These are phyloP conservation scores for Amphiduros pacificus DNA, from an alignment of 2,888 invertebrate genomes.

Conservation along the genomic window DNA sequence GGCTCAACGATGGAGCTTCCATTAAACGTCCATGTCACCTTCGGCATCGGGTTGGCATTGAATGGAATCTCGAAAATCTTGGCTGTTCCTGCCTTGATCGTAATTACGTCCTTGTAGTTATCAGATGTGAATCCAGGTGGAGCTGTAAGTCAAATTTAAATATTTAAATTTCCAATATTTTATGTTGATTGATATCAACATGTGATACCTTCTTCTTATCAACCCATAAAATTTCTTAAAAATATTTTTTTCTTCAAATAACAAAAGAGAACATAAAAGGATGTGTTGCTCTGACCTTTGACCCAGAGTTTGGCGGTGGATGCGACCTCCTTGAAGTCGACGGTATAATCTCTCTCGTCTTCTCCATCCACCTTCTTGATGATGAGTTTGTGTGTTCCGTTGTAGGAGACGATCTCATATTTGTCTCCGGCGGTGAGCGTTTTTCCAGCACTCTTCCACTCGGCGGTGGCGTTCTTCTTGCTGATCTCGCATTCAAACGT, in stretches of 20 bases:
- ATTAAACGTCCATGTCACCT: conserved; percentile 37
- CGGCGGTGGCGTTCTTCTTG: conserved; percentile 74
- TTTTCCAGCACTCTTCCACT: conserved; percentile 68
- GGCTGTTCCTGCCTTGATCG: conserved; percentile 31
- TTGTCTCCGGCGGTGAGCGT: conserved; percentile 23
- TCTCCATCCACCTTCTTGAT: conserved; percentile 27
- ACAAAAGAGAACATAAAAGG: background rate
- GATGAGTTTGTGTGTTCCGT: conserved; percentile 23
- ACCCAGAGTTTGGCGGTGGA: conserved; percentile 19
- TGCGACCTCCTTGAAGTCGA: conserved; percentile 14
- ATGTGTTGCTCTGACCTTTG: conserved; percentile 3
- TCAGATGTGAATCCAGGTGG: conserved; percentile 29
- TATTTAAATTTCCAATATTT: background rate
- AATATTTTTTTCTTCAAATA: no score
- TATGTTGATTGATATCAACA: background rate
- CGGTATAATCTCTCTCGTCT: conserved; percentile 31
- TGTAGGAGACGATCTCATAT: conserved; percentile 22
- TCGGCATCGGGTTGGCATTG: conserved; percentile 32
- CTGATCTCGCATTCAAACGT: conserved; percentile 81
- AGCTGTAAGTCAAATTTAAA: conserved; percentile 16
- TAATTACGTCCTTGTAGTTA: conserved; percentile 22
- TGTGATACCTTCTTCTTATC: background rate
- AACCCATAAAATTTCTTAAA: no score
- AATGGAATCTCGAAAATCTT: conserved; percentile 34
- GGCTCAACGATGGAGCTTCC: conserved; percentile 15